Evolutionary conservation across 2,888 invertebrate genomes (phyloP), one percentile per base, ranked within the genome.

Genomic region (Hemithea aestivaria): DNA sequence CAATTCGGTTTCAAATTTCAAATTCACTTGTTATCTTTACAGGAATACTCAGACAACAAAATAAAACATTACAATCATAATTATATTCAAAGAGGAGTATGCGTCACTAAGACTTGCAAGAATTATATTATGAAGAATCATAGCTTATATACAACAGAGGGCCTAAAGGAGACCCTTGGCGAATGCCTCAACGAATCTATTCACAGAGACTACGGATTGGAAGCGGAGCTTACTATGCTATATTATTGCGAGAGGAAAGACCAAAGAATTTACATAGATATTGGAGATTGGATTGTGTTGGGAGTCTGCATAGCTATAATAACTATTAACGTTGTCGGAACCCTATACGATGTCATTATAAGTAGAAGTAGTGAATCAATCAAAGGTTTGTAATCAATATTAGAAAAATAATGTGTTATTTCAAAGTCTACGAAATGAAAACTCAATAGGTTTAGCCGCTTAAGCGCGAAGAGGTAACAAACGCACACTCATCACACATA

Each of bases 31-130:
- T n/a, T n/a, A n/a, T n/a, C n/a, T 16, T 51, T 57, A 10, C 53
- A 66, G 66, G 58, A 56, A 40, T 63, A 61, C 36, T 62, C 65
- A 23, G 42, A 40, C 9, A 35, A 29, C 23, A 46, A 32, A 9
- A 32, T 45, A 4, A 62, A 56, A 27, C 65, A 64, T 29, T 66
- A 57, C 51, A 58, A 66, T 36, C 54, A 62, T 27, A 52, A 55
- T 1, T 53, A 51, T 24, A 38, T 64, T 12, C 50, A 65, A 10
- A 39, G 58, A 39, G 66, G 60, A 0, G 37, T 66, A 1, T 66
- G 66, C 34, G 49, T 63, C 5, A 49, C 51, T 0, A 40, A 9
- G 9, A 49, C 56, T 10, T 64, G 64, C 35, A 36, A 46, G 20
- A 10, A 32, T n/a, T 49, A 48, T 10, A 35, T n/a, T n/a, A n/a